Percentiles rank a stretch among this genome's conserved stretches.
These are phyloP conservation scores for Amiota communis DNA, from an alignment of 2,888 invertebrate species.

Conservation along the genomic window DNA sequence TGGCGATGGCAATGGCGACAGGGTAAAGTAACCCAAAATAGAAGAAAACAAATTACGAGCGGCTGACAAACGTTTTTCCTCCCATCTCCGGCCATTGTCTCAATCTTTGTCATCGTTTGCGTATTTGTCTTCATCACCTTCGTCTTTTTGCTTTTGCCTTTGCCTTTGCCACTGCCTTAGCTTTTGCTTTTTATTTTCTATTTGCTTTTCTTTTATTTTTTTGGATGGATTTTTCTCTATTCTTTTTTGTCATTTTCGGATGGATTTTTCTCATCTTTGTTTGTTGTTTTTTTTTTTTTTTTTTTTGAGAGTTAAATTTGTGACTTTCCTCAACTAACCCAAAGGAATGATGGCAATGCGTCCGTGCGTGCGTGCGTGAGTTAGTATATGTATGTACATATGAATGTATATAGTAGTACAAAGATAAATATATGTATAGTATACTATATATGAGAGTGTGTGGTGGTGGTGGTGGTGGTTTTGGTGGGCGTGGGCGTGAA, in stretches of 20 bases:
- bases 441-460: too few species aligned
- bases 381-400: not conserved
- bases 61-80: constrained; percentile 7
- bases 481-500: not conserved
- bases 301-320: too few species aligned
- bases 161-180: not conserved
- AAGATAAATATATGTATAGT: too few species aligned
- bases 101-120: not conserved
- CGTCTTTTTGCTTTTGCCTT: not conserved
- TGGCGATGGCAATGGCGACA: not conserved
- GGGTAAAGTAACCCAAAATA: not conserved
- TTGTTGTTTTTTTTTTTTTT: too few species aligned
- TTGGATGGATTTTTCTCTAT: not conserved
- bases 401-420: too few species aligned
- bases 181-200: not conserved
- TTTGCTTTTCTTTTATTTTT: not conserved
- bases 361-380: not conserved
- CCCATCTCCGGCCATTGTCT: not conserved
- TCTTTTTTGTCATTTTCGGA: too few species aligned
- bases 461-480: too few species aligned
- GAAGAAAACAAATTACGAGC: constrained; percentile 13
- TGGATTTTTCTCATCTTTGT: too few species aligned
- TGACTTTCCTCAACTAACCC: too few species aligned
- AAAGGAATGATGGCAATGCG: too few species aligned
- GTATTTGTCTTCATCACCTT: not conserved